A percentile compares a stretch with the other conserved stretches of the same genome.
phyloP scores from a whole-genome alignment of 2,113 vertebrate species.

The Proterorhinus semilunaris region DNA sequence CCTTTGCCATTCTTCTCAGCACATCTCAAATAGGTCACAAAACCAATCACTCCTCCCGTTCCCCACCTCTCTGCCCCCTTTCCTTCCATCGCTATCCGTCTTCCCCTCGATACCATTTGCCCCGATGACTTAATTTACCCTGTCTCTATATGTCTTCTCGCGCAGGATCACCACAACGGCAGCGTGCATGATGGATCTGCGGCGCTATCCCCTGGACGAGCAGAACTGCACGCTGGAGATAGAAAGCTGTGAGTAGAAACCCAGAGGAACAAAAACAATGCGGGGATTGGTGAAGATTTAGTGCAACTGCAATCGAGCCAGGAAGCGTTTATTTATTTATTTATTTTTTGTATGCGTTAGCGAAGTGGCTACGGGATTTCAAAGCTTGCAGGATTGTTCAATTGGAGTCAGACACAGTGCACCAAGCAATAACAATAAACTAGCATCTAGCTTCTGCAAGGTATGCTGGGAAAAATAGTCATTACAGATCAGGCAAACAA shows the following conservation, averaged over 20 bases:
- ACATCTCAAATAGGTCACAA: constrained; percentile 2
- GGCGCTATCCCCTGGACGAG: constrained; percentile 90
- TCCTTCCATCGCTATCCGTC: neutral
- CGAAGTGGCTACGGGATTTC: neutral
- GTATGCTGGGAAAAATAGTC: no score
- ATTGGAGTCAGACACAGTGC: neutral
- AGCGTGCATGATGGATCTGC: constrained; percentile 94
- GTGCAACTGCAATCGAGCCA: constrained; percentile 1
- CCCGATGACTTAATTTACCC: constrained; percentile 6
- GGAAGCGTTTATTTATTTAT: neutral
- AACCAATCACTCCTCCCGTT: neutral
- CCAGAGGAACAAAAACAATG: neutral
- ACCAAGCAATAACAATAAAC: neutral
- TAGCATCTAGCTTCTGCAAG: neutral
- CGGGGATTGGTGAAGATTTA: constrained; percentile 13
- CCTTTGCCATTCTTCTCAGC: constrained; percentile 17
- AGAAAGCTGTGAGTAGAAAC: constrained; percentile 89
- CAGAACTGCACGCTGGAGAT: constrained; percentile 96
- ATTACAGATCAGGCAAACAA: no score
- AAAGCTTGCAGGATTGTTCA: neutral
- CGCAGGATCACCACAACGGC: constrained; percentile 92
- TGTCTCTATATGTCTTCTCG: constrained; percentile 35
- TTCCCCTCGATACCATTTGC: constrained; percentile 8
- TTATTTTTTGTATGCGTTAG: neutral
- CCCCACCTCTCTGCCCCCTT: neutral